Conservation (phyloP, 1,140 invertebrate genomes). For the Danaus plexippus region DNA sequence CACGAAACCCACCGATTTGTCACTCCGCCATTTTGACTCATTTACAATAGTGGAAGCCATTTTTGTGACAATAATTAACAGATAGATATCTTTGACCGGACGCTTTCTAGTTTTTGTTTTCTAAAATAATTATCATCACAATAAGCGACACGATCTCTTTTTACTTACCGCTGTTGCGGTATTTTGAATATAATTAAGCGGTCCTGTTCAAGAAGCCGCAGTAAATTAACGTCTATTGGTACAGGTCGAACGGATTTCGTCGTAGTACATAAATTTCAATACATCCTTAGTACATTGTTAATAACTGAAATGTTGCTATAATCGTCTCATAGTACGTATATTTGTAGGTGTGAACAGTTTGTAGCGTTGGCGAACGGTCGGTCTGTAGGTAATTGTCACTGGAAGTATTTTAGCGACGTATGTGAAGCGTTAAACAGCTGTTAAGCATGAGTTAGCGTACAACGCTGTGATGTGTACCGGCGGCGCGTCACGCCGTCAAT, state of each 20-base stretch:
- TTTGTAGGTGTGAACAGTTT: neutral
- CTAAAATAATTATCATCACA: slow-evolving; percentile 70
- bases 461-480: slow-evolving; percentile 30
- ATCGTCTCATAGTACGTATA: too few relatives aligned
- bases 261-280: neutral
- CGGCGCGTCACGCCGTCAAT: slow-evolving; percentile 54
- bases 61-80: slow-evolving; percentile 70
- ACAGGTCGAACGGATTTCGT: slow-evolving; percentile 9
- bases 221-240: neutral
- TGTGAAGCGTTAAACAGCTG: slow-evolving; percentile 50
- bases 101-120: slow-evolving; percentile 71
- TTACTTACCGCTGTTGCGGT: slow-evolving; percentile 64
- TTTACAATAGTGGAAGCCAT: slow-evolving; percentile 60
- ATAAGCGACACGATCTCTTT: slow-evolving; percentile 63
- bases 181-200: slow-evolving; percentile 66
- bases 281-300: slow-evolving; percentile 9
- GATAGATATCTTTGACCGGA: slow-evolving; percentile 55
- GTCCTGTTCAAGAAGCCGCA: slow-evolving; percentile 37
- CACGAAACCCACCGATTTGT: slow-evolving; percentile 60
- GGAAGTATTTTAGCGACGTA: slow-evolving; percentile 47
- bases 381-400: slow-evolving; percentile 26
- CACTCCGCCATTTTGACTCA: slow-evolving; percentile 63
- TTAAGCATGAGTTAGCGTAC: slow-evolving; percentile 35
- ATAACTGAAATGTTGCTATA: slow-evolving; percentile 4
- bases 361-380: slow-evolving; percentile 5